phyloP scores from a whole-genome alignment of 37 sponge, comb jelly and placozoan genomes.

The Geodia barretti region DNA sequence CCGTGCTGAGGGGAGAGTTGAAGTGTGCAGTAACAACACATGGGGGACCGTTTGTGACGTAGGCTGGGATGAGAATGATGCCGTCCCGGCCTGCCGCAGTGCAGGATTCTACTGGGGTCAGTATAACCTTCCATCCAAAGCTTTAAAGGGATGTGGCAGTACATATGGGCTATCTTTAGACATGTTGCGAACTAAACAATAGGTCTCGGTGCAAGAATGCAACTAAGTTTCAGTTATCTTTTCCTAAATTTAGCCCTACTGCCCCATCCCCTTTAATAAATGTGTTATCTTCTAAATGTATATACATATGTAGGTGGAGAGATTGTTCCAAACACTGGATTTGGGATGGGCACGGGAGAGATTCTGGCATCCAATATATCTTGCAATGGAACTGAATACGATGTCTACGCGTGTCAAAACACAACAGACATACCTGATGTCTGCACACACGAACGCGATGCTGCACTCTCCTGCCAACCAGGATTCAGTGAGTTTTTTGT shows the following conservation, averaged over 20 bases:
- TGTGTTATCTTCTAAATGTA: no score
- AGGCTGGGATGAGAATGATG: conserved; percentile 27
- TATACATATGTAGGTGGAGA: conserved; percentile 6
- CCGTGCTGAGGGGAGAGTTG: conserved; percentile 16
- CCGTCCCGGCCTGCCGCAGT: neutral
- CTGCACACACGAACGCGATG: conserved; percentile 32
- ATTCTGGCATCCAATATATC: neutral
- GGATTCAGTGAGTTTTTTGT: conserved; percentile 1
- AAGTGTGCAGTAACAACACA: conserved; percentile 10
- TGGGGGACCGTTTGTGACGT: conserved; percentile 37
- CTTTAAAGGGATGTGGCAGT: neutral
- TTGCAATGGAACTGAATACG: conserved; percentile 16
- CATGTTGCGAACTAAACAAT: no score
- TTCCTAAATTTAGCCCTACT: neutral
- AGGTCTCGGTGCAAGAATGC: no score
- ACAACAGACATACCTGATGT: neutral
- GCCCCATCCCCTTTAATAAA: neutral
- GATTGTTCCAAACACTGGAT: neutral
- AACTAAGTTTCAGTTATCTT: no score
- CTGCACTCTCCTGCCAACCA: neutral
- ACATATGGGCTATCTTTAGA: neutral
- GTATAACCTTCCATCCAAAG: neutral
- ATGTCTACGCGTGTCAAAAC: neutral
- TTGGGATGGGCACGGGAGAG: neutral
- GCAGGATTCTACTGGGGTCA: conserved; percentile 5